phyloP scores from a whole-genome alignment of 1,140 invertebrate species.

The Choristoneura fumiferana region DNA sequence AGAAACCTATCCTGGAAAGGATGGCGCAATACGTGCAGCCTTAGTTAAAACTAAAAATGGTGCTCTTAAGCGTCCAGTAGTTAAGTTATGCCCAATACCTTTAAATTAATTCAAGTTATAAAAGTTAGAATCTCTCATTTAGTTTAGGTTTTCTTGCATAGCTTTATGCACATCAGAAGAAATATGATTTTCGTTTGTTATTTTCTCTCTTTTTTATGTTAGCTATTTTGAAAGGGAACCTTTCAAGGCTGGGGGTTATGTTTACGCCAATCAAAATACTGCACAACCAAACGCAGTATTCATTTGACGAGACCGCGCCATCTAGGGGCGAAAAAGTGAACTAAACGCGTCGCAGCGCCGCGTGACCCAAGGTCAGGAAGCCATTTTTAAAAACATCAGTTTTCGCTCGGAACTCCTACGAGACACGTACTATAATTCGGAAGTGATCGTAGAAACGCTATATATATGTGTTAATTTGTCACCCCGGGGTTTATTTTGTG shows the following conservation, averaged over 20 bases:
- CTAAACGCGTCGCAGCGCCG: no score
- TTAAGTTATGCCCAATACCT: constrained; percentile 22
- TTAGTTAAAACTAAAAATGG: constrained; percentile 28
- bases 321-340: no score
- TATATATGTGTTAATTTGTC: no score
- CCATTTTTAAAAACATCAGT: no score
- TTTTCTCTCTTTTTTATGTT: background rate
- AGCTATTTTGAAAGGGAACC: background rate
- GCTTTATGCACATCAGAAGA: background rate
- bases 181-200: background rate
- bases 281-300: no score
- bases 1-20: constrained; percentile 23
- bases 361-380: no score
- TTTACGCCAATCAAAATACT: no score
- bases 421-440: no score
- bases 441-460: no score
- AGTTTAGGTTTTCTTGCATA: background rate
- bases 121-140: background rate
- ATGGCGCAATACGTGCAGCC: constrained; percentile 24
- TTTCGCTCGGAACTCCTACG: no score
- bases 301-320: no score
- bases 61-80: constrained; percentile 19
- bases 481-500: no score
- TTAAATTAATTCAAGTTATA: constrained; percentile 19
- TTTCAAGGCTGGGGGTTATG: background rate